Evolutionary conservation across 2,797 vertebrate genomes (phyloP).

Genomic region (Brachyalestes nurse): DNA sequence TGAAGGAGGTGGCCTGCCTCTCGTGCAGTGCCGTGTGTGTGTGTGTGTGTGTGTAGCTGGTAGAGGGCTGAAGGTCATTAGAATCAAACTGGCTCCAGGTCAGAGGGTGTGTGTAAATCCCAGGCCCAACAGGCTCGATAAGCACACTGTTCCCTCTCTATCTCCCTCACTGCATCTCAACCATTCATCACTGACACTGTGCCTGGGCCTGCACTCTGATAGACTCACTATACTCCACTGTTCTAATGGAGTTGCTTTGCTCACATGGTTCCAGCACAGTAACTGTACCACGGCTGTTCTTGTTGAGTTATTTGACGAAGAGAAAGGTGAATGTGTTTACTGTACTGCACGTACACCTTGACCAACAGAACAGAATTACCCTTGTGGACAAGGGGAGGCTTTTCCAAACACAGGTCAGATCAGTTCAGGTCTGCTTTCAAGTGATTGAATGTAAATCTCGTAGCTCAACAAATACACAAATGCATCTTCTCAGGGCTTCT

Average conservation of each 20-base stretch:
- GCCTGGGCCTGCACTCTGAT: slow-evolving; percentile 49
- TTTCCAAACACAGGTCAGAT: no score
- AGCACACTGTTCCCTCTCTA: slow-evolving; percentile 64
- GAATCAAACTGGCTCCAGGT: slow-evolving; percentile 76
- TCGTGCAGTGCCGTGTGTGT: slow-evolving; percentile 5
- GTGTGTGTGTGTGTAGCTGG: slow-evolving; percentile 10
- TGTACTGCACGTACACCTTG: background rate
- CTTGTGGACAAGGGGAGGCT: background rate
- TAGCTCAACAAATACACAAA: background rate
- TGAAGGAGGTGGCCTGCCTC: slow-evolving; percentile 66
- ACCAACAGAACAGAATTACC: background rate
- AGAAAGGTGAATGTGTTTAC: background rate
- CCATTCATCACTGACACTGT: slow-evolving; percentile 61
- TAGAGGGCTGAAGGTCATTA: slow-evolving; percentile 70
- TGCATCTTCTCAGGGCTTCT: background rate
- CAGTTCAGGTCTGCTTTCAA: no score
- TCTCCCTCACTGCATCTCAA: slow-evolving; percentile 55
- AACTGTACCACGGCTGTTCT: slow-evolving; percentile 19
- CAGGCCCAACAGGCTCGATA: slow-evolving; percentile 69
- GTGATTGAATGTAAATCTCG: no score
- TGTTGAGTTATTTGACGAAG: background rate
- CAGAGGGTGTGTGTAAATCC: slow-evolving; percentile 75
- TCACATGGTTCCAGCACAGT: slow-evolving; percentile 26
- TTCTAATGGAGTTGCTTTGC: slow-evolving; percentile 55
- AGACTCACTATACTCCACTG: slow-evolving; percentile 43